phyloP scores from a whole-genome alignment of 2,113 vertebrate species.

The Microtus ochrogaster region DNA sequence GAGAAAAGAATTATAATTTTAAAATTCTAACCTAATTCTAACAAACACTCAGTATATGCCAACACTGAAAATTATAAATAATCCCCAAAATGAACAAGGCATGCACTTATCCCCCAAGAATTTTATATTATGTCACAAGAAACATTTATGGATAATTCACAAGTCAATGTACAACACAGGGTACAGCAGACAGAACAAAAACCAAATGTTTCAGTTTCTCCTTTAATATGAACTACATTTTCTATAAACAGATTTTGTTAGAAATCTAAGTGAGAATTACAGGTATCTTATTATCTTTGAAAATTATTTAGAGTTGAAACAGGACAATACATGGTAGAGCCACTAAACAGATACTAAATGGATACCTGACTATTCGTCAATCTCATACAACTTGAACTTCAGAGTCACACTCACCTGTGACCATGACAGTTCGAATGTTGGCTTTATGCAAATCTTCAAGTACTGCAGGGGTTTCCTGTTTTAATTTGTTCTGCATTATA shows the following conservation, averaged over 20 bases:
- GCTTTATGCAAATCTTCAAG: constrained; percentile 94
- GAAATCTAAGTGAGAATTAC: neutral
- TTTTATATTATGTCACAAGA: neutral
- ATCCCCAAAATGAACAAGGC: neutral
- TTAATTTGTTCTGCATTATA: constrained; percentile 99
- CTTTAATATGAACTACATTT: neutral
- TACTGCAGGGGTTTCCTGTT: constrained; percentile 94
- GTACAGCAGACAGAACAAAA: neutral
- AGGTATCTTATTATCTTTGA: neutral
- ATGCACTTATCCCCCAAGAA: neutral
- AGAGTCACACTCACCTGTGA: constrained; percentile 89
- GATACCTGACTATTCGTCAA: neutral
- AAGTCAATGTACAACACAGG: neutral
- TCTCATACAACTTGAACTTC: neutral
- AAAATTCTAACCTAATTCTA: neutral
- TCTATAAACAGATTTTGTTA: constrained; percentile 29
- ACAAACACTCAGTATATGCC: neutral
- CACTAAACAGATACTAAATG: neutral
- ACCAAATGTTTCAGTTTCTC: neutral
- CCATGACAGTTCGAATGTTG: constrained; percentile 98
- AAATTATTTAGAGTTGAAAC: constrained; percentile 39
- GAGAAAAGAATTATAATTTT: neutral
- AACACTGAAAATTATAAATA: constrained; percentile 15
- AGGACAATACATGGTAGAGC: neutral
- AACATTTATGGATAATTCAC: constrained; percentile 36